A percentile compares a stretch with the other conserved stretches of the same genome.
Conservation (phyloP, 2,888 invertebrate genomes). For the Scaeva pyrastri region DNA sequence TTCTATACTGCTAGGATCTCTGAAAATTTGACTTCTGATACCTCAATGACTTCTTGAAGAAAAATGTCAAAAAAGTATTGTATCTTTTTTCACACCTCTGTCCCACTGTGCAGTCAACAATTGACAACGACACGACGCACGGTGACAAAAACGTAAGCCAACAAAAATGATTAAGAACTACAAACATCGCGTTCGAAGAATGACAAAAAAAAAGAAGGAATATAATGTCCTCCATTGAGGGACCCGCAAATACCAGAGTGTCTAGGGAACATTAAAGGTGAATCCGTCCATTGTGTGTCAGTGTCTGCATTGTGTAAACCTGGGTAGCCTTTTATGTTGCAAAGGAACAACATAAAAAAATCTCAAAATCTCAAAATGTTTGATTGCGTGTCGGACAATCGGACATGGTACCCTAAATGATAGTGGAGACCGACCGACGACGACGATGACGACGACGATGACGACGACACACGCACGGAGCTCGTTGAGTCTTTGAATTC, state of each 20-base stretch:
- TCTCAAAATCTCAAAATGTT: slow-evolving; percentile 38
- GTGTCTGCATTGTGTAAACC: slow-evolving; percentile 48
- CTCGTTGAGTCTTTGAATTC: slow-evolving; percentile 34
- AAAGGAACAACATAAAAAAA: background rate
- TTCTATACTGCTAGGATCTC: too few species aligned
- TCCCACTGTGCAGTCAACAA: background rate
- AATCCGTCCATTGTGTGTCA: slow-evolving; percentile 64
- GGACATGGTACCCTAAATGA: slow-evolving; percentile 55
- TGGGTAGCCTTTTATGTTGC: slow-evolving; percentile 70
- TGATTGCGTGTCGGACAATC: slow-evolving; percentile 74
- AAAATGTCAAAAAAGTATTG: background rate
- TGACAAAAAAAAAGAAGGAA: slow-evolving; percentile 24
- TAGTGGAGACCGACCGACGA: slow-evolving; percentile 34
- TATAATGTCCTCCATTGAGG: slow-evolving; percentile 67
- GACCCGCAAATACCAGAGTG: slow-evolving; percentile 48
- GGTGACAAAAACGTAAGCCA: slow-evolving; percentile 16
- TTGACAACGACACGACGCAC: background rate
- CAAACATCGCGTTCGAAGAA: slow-evolving; percentile 35
- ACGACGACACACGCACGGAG: background rate
- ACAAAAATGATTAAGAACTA: slow-evolving; percentile 37
- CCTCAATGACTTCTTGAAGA: too few species aligned
- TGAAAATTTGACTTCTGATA: too few species aligned
- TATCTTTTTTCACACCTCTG: background rate
- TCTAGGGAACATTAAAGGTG: slow-evolving; percentile 72
- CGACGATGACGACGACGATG: too few species aligned